Evolutionary conservation across 2,888 invertebrate species (phyloP), one percentile per base, ranked within the genome.

Genomic region (Caenorhabditis sp.): DNA sequence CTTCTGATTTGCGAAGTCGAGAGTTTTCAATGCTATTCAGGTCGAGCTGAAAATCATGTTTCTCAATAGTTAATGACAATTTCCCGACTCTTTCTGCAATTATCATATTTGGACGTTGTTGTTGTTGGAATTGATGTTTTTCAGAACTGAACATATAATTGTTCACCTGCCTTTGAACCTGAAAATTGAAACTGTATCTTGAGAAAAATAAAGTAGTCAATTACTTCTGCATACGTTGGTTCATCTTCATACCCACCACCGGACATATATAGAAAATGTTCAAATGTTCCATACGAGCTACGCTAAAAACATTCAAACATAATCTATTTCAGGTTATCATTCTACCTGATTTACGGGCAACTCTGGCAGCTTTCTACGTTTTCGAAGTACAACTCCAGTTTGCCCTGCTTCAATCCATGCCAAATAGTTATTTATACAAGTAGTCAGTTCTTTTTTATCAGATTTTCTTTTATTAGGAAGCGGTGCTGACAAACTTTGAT

Each of bases 71-170:
- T 14, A 26, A 58, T 36, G 36, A 58, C n/a, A 43, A 25, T 43
- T 12, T 36, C 27, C 7, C 12, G 21, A 62, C 62, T 25, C 25
- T 31, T 38, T 62, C 23, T 14, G 54, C 62, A 38, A 26, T 27
- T 17, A 61, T 31, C 1, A 38, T 7, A 17, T 54, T 52, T 1
- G 43, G 38, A 21, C 21, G 25, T 2, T 52, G 23, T 21, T 52
- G 38, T 26, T 64, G 61, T 38, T 52, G 31, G 26, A 26, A 64
- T 1, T 50, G 20, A 20, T 63, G 64, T 8, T 12, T 25, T 3
- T 63, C 43, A 10, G 14, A 10, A 43, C 17, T 69, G 53, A 69
- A 69, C 8, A 69, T 61, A 57, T 64, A 64, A 21, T 64, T 69
- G 2, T 58, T 23, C 0, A 64, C 17, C 56, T 58, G 60, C 5